A percentile compares a stretch with the other conserved stretches of the same genome.
These are phyloP conservation scores for Oreochromis aureus DNA, from an alignment of 2,113 vertebrate genomes.

Conservation along the genomic window DNA sequence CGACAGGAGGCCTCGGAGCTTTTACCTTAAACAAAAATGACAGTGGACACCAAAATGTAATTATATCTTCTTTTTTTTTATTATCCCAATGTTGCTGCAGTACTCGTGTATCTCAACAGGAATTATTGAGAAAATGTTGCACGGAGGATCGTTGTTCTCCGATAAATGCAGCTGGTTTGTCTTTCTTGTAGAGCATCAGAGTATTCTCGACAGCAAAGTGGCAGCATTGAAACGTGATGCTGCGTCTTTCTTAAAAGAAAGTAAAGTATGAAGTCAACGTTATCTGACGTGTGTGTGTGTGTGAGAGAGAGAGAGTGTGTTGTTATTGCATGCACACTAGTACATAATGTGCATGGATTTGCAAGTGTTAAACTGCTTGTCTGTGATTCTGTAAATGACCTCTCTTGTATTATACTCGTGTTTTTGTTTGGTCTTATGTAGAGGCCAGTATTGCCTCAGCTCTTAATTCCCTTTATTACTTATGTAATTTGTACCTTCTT, in stretches of 20 bases:
- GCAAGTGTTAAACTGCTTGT: constrained; percentile 5
- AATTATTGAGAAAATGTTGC: not conserved
- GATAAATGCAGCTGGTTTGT: not conserved
- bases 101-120: not conserved
- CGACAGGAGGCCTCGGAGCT: constrained; percentile 13
- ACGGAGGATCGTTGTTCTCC: not conserved
- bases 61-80: not conserved
- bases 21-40: not conserved
- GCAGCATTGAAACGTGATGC: constrained; percentile 1
- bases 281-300: not conserved
- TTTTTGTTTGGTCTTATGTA: constrained; percentile 12
- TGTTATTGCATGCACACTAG: not conserved
- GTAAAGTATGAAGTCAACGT: constrained; percentile 18
- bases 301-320: not conserved
- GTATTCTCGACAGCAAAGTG: constrained; percentile 5
- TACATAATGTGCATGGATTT: not conserved
- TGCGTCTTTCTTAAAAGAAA: not conserved
- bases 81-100: not conserved
- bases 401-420: constrained; percentile 53
- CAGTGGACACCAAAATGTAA: not conserved
- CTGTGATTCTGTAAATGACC: constrained; percentile 53
- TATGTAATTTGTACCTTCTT: constrained; percentile 51
- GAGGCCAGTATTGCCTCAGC: constrained; percentile 47
- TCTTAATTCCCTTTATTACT: constrained; percentile 56
- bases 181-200: not conserved